These are phyloP conservation scores for Cheirogaleus major DNA, from an alignment of 2,797 vertebrate species.

Conservation along the genomic window DNA sequence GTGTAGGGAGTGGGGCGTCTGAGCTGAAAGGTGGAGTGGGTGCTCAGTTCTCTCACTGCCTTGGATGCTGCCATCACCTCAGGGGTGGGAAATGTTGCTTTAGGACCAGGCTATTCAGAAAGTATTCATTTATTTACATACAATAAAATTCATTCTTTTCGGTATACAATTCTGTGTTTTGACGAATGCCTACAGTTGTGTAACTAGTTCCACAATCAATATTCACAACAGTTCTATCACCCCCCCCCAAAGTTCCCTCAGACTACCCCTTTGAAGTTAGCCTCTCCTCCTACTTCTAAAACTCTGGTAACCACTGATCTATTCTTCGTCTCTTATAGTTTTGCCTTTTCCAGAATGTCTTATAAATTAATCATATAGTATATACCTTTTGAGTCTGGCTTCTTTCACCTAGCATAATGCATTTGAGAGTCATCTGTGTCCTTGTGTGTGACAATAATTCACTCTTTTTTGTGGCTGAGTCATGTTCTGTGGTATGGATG, in stretches of 20 bases:
- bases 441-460: neutral
- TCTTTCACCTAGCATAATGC: neutral
- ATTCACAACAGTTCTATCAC: neutral
- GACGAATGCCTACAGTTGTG: neutral
- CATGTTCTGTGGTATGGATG: neutral
- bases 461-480: neutral
- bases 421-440: neutral
- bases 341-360: neutral
- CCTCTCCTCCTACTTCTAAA: neutral
- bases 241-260: neutral
- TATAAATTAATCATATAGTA: neutral
- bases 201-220: neutral
- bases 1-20: accelerated
- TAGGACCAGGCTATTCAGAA: constrained; percentile 1
- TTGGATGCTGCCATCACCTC: neutral
- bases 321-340: constrained; percentile 11
- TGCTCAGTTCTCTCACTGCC: neutral
- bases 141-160: neutral
- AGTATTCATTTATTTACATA: neutral
- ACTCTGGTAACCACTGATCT: neutral
- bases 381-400: constrained; percentile 1
- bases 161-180: neutral
- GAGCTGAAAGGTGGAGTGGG: neutral
- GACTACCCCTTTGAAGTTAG: neutral
- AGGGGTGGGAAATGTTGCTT: neutral